phyloP scores from a whole-genome alignment of 2,888 invertebrate species.

The Ennomos fuscantarius region DNA sequence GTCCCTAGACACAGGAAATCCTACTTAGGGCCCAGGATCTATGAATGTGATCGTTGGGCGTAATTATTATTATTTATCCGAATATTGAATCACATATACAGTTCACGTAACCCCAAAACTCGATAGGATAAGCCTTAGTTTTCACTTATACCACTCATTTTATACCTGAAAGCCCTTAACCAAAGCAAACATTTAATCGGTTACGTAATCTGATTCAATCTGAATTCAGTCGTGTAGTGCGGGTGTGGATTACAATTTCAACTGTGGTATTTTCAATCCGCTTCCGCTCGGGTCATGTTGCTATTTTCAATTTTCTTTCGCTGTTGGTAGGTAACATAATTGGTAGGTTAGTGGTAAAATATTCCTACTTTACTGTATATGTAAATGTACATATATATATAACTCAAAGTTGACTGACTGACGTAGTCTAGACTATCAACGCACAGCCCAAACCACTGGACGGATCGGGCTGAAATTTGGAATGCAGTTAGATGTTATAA shows the following conservation, averaged over 20 bases:
- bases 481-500: too few relatives aligned
- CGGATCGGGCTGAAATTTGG: too few relatives aligned
- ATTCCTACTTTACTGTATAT: too few relatives aligned
- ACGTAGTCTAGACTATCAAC: too few relatives aligned
- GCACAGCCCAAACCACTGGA: too few relatives aligned
- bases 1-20: too few relatives aligned
- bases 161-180: constrained; percentile 3
- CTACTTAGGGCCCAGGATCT: too few relatives aligned
- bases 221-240: constrained; percentile 17
- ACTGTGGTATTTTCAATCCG: constrained; percentile 18
- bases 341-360: too few relatives aligned
- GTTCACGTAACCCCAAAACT: not conserved
- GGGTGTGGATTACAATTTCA: constrained; percentile 22
- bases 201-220: constrained; percentile 21
- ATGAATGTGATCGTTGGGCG: too few relatives aligned
- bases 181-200: constrained; percentile 16
- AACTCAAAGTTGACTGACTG: too few relatives aligned
- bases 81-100: not conserved
- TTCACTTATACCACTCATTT: constrained; percentile 4
- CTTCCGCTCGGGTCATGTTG: constrained; percentile 1
- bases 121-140: constrained; percentile 2
- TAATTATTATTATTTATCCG: too few relatives aligned
- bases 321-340: not conserved
- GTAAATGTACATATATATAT: too few relatives aligned
- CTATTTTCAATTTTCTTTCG: constrained; percentile 12